A percentile compares a stretch with the other conserved stretches of the same genome.
Evolutionary conservation across 2,797 vertebrate species (phyloP).

Genomic region (Sebastes matsubarae): DNA sequence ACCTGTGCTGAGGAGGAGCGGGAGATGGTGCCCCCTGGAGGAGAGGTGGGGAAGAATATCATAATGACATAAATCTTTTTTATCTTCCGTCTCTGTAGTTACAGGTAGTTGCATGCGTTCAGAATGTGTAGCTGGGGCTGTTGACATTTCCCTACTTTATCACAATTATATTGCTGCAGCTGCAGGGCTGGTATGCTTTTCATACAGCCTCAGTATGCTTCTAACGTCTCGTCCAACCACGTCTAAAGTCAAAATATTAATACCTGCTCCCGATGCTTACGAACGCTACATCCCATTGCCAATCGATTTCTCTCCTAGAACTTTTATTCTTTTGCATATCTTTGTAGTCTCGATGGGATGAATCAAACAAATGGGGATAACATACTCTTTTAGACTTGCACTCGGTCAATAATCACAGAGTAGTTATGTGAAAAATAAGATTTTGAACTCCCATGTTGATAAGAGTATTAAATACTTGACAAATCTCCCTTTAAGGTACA

Average conservation of each 20-base stretch:
- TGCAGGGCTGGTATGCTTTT: background rate
- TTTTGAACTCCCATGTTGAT: too few relatives aligned
- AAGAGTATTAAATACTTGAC: too few relatives aligned
- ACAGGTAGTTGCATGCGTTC: background rate
- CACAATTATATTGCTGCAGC: background rate
- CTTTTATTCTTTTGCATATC: too few relatives aligned
- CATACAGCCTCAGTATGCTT: background rate
- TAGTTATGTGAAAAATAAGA: background rate
- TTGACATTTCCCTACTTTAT: background rate
- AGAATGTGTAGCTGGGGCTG: background rate
- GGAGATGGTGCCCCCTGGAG: slow-evolving; percentile 72
- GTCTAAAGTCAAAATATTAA: background rate
- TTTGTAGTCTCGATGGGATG: background rate
- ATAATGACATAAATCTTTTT: background rate
- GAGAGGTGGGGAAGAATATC: slow-evolving; percentile 8
- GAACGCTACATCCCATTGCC: background rate
- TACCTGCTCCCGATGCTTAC: background rate
- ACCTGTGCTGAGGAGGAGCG: slow-evolving; percentile 74
- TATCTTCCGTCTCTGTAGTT: background rate
- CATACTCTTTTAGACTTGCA: background rate
- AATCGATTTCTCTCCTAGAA: too few relatives aligned
- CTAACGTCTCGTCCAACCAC: background rate
- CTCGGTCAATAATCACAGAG: background rate
- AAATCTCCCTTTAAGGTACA: too few relatives aligned
- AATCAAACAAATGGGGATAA: background rate